Evolutionary conservation across 92 coral and sea anemone genomes (phyloP).

Genomic region (Virgularia gustaviana): DNA sequence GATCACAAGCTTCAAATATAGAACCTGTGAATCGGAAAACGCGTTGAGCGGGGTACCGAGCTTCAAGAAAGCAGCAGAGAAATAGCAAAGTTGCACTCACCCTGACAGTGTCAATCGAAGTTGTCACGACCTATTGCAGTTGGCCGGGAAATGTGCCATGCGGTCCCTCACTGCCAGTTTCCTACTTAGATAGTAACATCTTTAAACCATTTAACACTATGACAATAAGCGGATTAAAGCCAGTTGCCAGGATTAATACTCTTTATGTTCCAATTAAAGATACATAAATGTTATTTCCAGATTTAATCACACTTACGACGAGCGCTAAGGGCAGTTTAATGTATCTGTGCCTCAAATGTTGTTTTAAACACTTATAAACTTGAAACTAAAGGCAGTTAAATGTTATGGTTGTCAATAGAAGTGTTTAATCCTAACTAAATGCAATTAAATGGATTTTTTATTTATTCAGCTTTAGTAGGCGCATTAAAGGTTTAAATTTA

Average conservation of each 20-base stretch:
- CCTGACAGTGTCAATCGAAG: too few relatives aligned
- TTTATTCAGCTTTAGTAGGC: slow-evolving; percentile 5
- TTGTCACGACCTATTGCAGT: not conserved
- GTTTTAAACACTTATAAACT: not conserved
- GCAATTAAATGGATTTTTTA: slow-evolving; percentile 2
- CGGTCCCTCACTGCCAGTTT: not conserved
- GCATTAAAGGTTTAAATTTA: slow-evolving; percentile 10
- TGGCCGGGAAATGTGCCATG: not conserved
- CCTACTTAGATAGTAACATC: not conserved
- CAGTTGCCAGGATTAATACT: not conserved
- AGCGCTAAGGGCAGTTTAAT: not conserved
- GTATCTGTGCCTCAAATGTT: not conserved
- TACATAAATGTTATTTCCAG: not conserved
- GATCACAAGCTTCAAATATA: not conserved
- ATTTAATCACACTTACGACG: slow-evolving; percentile 1
- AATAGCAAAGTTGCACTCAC: slow-evolving; percentile 7
- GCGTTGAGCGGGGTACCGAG: too few relatives aligned
- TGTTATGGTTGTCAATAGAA: not conserved
- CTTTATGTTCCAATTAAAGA: slow-evolving; percentile 2
- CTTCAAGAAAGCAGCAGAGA: not conserved
- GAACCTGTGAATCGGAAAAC: too few relatives aligned
- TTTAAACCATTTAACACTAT: not conserved
- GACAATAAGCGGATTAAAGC: not conserved
- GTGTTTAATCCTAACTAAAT: slow-evolving; percentile 10
- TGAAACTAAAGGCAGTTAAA: slow-evolving; percentile 4